Percentiles rank a stretch among this genome's conserved stretches.
phyloP scores from a whole-genome alignment of 2,888 invertebrate genomes.

The Rotaria sp. region DNA sequence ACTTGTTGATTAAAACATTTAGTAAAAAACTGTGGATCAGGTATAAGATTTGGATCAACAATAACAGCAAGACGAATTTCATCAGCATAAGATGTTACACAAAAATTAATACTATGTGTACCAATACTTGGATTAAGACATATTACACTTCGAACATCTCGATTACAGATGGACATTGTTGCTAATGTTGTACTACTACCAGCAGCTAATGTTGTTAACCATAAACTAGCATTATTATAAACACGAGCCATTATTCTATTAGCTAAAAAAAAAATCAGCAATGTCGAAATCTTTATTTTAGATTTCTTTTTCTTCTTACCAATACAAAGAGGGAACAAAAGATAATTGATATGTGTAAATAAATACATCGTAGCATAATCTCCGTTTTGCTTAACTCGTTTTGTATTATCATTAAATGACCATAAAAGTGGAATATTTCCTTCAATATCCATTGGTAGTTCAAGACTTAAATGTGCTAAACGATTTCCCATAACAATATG shows the following conservation, averaged over 20 bases:
- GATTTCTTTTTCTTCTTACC: neutral
- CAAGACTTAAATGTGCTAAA: slow-evolving; percentile 15
- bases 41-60: slow-evolving; percentile 4
- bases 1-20: slow-evolving; percentile 21
- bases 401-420: slow-evolving; percentile 28
- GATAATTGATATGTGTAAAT: neutral
- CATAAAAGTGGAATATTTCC: slow-evolving; percentile 38
- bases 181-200: slow-evolving; percentile 31
- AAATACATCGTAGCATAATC: slow-evolving; percentile 26
- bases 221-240: slow-evolving; percentile 15
- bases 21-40: neutral
- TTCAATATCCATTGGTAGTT: slow-evolving; percentile 34
- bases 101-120: neutral
- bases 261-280: neutral
- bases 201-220: neutral
- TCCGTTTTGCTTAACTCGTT: neutral
- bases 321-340: neutral
- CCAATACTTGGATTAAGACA: slow-evolving; percentile 37
- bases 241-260: slow-evolving; percentile 15
- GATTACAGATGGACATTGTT: slow-evolving; percentile 35
- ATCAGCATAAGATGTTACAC: slow-evolving; percentile 16
- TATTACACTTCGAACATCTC: slow-evolving; percentile 32
- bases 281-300: neutral
- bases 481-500: slow-evolving; percentile 20
- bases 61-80: slow-evolving; percentile 11